Conservation (phyloP, 2,888 invertebrate genomes). For the Diadegma fenestrale region DNA sequence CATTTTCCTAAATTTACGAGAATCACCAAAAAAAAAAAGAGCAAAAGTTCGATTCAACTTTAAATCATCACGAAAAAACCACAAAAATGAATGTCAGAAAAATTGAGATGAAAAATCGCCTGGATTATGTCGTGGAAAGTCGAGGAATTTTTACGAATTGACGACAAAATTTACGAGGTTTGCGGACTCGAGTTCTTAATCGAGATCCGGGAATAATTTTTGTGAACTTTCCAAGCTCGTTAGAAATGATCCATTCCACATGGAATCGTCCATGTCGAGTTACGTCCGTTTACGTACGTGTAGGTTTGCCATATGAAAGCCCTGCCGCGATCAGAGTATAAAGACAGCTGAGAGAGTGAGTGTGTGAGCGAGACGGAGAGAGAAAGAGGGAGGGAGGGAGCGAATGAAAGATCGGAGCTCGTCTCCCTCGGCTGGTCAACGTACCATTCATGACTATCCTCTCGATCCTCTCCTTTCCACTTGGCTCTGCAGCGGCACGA, state of each 20-base stretch:
- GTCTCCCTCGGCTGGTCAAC: conserved; percentile 72
- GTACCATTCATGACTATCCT: conserved; percentile 76
- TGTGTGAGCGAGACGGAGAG: conserved; percentile 48
- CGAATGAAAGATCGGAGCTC: conserved; percentile 42
- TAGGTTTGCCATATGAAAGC: conserved; percentile 40
- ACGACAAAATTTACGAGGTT: neutral
- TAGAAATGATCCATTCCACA: neutral
- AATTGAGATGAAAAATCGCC: too few relatives aligned
- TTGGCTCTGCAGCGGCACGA: conserved; percentile 19
- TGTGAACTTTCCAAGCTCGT: neutral
- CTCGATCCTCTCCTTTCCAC: conserved; percentile 47
- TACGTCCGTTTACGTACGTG: conserved; percentile 15
- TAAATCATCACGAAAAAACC: neutral
- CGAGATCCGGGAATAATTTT: neutral
- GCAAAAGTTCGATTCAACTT: too few relatives aligned
- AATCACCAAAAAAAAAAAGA: too few relatives aligned
- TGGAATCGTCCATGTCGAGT: conserved; percentile 18
- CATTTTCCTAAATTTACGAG: neutral
- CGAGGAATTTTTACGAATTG: neutral
- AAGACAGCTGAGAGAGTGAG: conserved; percentile 41
- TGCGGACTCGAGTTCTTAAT: neutral
- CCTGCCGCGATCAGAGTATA: conserved; percentile 59
- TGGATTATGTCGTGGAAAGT: neutral
- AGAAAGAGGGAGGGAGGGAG: conserved; percentile 40
- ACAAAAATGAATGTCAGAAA: too few relatives aligned